phyloP scores from a whole-genome alignment of 1,140 invertebrate genomes.

The Lepidotrigona ventralis region DNA sequence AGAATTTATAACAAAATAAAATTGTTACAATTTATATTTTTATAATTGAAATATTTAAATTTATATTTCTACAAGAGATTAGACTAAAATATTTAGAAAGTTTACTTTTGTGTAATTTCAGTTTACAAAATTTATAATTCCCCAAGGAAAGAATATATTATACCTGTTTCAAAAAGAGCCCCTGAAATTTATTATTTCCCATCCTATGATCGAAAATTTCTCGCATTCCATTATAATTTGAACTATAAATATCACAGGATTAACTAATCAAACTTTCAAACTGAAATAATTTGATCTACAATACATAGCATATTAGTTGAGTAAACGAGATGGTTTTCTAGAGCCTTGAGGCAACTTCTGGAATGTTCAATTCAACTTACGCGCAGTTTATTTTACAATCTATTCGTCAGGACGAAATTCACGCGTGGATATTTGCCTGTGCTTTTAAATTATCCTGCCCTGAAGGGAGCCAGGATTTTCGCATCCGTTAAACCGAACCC shows the following conservation, averaged over 20 bases:
- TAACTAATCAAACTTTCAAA: not conserved
- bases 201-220: no score
- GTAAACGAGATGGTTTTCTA: not conserved
- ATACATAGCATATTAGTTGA: not conserved
- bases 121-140: not conserved
- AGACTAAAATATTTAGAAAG: no score
- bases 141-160: not conserved
- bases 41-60: no score
- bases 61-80: no score
- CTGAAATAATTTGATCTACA: not conserved
- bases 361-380: not conserved
- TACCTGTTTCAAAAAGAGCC: not conserved
- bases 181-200: not conserved
- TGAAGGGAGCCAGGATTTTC: not conserved
- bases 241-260: not conserved
- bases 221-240: no score
- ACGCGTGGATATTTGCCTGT: not conserved
- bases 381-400: not conserved
- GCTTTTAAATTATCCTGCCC: constrained; percentile 12
- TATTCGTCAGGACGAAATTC: not conserved
- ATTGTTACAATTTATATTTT: no score
- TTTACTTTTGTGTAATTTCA: no score
- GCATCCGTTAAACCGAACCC: not conserved
- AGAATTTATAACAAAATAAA: not conserved
- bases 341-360: not conserved